phyloP scores from a whole-genome alignment of 2,113 vertebrate genomes.

The Ceyx cyanopectus region DNA sequence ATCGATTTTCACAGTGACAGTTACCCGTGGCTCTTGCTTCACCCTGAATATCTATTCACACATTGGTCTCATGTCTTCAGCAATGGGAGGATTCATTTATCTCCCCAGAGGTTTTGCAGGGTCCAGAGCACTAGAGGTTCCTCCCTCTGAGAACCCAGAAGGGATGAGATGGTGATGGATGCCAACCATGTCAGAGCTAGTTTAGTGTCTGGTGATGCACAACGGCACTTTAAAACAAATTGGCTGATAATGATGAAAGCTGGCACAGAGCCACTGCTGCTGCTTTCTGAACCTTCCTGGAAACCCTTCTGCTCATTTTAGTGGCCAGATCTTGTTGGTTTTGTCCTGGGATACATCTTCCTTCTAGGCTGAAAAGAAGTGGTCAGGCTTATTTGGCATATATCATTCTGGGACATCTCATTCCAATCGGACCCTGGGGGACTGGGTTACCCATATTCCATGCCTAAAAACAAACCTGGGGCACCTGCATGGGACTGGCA shows the following conservation, averaged over 20 bases:
- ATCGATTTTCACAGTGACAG: neutral
- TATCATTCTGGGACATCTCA: neutral
- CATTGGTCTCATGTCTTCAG: neutral
- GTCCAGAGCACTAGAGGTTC: neutral
- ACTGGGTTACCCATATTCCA: accelerated
- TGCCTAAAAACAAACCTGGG: neutral
- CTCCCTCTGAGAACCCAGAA: neutral
- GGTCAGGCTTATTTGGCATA: neutral
- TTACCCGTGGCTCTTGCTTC: neutral
- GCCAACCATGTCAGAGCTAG: neutral
- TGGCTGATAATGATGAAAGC: conserved; percentile 7
- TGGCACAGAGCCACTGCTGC: conserved; percentile 19
- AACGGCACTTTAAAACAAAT: neutral
- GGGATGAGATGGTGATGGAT: conserved; percentile 6
- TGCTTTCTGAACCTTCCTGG: neutral
- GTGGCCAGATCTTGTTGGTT: neutral
- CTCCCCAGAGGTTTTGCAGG: neutral
- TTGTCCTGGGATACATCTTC: neutral
- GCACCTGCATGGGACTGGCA: neutral
- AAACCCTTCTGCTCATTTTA: neutral
- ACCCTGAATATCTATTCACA: accelerated
- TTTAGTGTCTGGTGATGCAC: neutral
- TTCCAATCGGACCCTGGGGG: accelerated
- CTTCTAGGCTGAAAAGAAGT: neutral
- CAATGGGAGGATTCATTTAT: neutral